These are phyloP conservation scores for Aphis craccivora DNA, from an alignment of 1,140 invertebrate species.

Conservation along the genomic window DNA sequence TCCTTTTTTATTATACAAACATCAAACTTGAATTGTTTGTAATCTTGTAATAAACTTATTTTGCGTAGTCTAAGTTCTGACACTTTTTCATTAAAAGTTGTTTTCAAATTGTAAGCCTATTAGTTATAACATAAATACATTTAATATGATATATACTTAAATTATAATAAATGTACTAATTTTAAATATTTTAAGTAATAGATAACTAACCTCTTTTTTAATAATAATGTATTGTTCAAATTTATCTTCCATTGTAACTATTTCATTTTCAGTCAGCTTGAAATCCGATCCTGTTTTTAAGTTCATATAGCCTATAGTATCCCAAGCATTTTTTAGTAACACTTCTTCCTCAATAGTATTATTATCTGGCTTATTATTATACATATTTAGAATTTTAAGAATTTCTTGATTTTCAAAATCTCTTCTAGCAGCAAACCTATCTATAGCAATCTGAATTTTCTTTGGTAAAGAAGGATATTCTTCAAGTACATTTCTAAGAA, in stretches of 20 bases:
- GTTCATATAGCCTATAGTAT: constrained; percentile 21
- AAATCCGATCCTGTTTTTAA: constrained; percentile 18
- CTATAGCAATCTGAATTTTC: constrained; percentile 1
- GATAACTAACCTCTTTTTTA: constrained; percentile 16
- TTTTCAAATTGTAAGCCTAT: constrained; percentile 37
- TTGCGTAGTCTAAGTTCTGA: not conserved
- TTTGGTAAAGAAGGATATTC: constrained; percentile 33
- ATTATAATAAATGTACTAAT: not conserved
- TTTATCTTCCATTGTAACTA: constrained; percentile 29
- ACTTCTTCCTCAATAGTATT: constrained; percentile 14
- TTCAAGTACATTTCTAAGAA: constrained; percentile 41
- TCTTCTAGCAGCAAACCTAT: constrained; percentile 6
- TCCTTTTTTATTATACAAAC: constrained; percentile 18
- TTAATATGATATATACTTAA: not conserved
- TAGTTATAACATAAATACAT: not conserved
- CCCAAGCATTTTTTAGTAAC: not conserved
- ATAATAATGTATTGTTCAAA: not conserved
- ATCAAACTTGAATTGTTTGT: constrained; percentile 28
- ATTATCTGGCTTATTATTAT: not conserved
- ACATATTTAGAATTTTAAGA: not conserved
- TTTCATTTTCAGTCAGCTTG: not conserved
- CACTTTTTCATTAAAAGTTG: constrained; percentile 33
- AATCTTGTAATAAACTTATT: constrained; percentile 21
- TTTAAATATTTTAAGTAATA: not conserved
- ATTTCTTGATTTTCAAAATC: constrained; percentile 37